These are phyloP conservation scores for Argyrosomus regius DNA, from an alignment of 2,797 vertebrate species.

Conservation along the genomic window DNA sequence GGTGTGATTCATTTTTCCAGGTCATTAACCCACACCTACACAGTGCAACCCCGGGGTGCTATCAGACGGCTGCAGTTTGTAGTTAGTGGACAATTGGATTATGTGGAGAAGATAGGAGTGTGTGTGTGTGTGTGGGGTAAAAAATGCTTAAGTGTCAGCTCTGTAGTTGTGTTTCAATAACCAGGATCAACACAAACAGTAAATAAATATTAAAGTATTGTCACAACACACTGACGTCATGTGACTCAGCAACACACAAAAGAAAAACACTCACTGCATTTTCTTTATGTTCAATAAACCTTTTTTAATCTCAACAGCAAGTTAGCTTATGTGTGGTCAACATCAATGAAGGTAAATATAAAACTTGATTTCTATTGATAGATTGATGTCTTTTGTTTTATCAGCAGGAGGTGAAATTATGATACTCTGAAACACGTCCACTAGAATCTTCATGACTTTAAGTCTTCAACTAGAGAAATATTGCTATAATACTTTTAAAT, in stretches of 20 bases:
- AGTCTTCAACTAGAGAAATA: slow-evolving; percentile 90
- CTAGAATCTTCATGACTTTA: slow-evolving; percentile 84
- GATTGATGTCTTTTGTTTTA: slow-evolving; percentile 74
- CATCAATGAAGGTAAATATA: slow-evolving; percentile 86
- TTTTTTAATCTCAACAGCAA: slow-evolving; percentile 90
- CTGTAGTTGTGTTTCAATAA: not conserved
- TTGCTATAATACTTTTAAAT: slow-evolving; percentile 97
- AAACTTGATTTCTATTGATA: slow-evolving; percentile 84
- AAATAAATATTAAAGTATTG: slow-evolving; percentile 2
- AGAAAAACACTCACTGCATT: slow-evolving; percentile 24
- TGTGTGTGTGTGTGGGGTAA: not conserved
- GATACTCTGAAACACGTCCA: slow-evolving; percentile 85
- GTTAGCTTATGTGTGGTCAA: slow-evolving; percentile 92
- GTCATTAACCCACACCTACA: slow-evolving; percentile 53
- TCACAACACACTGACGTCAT: not conserved
- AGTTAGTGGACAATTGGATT: slow-evolving; percentile 46
- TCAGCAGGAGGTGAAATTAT: slow-evolving; percentile 86
- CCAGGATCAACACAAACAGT: not conserved
- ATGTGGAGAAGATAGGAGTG: slow-evolving; percentile 4
- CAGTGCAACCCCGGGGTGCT: slow-evolving; percentile 17
- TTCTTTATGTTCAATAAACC: slow-evolving; percentile 81
- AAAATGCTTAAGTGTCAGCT: slow-evolving; percentile 19
- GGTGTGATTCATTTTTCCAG: slow-evolving; percentile 68
- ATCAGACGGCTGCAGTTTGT: slow-evolving; percentile 44
- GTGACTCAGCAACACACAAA: not conserved